Base-by-base conservation (phyloP, 2,797 vertebrate genomes). In the Danio jaintianensis region DNA sequence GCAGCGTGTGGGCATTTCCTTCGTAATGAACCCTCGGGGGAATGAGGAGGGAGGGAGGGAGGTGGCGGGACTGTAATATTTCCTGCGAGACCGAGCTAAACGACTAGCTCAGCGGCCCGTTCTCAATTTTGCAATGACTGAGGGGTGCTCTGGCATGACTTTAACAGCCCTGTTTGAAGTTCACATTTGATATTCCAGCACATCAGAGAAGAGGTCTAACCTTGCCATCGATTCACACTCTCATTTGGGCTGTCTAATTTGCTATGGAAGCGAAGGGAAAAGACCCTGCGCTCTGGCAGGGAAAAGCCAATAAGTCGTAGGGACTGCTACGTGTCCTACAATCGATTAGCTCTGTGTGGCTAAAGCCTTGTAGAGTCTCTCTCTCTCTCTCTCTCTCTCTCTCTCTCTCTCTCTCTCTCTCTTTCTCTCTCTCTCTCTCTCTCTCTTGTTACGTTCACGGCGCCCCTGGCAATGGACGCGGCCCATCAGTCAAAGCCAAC, bases 1-100 rank as follows among this genome's bases (percentile, higher is more conserved):
- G 83, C 71, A 56, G 75, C 18, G 59, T 11, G 48, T 16, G 15
- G 72, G 58, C 74, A 68, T 84, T 84, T 87, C 78, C 78, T 85
- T 69, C 22, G 29, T 84, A 83, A 86, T 84, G 74, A 85, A 85
- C 77, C 68, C 83, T 73, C 82, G 4, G 69, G 83, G 78, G 79
- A 75, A 10, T 40, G 62, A 22, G 4, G 53, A 64, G 52, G 71
- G 45, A 80, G 79, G 8, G 62, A 77, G 67, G 76, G 59, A 72
- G 71, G 75, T 48, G 69, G 81, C 7, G n/a, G 63, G 79, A 78
- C 53, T 73, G 83, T 83, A 85, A 77, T 77, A 48, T 79, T 83
- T 85, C 82, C 81, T 74, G 61, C n/a, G 72, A 75, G 78, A 74
- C 42, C 13, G 22, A 64, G 75, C 62, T 79, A 77, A 83, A 80